Conservation (phyloP, 2,797 vertebrate species). For the Orientallactaga sibirica region DNA sequence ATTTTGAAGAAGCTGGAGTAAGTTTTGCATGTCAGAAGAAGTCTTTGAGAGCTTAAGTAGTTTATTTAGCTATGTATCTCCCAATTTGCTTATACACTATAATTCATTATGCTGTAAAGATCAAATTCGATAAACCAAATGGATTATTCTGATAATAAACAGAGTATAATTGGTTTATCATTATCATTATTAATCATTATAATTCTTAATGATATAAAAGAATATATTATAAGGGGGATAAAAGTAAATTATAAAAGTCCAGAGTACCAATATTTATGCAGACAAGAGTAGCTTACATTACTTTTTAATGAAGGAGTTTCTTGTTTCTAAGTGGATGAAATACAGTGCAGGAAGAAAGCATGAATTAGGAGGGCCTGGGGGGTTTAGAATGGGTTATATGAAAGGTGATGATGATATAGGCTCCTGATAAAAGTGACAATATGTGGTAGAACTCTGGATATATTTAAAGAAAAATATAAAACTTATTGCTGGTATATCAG, state of each 20-base stretch:
- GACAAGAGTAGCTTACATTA: accelerated
- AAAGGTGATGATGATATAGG: not conserved
- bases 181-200: not conserved
- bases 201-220: not conserved
- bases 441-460: not conserved
- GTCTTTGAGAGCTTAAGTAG: not conserved
- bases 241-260: slow-evolving; percentile 1
- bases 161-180: not conserved
- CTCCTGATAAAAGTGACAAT: not conserved
- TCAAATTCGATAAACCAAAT: slow-evolving; percentile 6
- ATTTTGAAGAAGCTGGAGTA: not conserved
- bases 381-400: too few species aligned
- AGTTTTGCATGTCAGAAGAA: not conserved
- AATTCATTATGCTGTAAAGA: not conserved
- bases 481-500: not conserved
- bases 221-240: slow-evolving; percentile 7
- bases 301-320: not conserved
- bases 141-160: slow-evolving; percentile 2
- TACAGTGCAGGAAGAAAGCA: accelerated
- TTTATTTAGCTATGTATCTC: slow-evolving; percentile 12
- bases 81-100: not conserved
- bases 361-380: not conserved
- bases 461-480: not conserved
- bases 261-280: not conserved
- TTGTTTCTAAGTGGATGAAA: not conserved